Conservation (phyloP, 1,140 invertebrate genomes). For the Drosophila asahinai region DNA sequence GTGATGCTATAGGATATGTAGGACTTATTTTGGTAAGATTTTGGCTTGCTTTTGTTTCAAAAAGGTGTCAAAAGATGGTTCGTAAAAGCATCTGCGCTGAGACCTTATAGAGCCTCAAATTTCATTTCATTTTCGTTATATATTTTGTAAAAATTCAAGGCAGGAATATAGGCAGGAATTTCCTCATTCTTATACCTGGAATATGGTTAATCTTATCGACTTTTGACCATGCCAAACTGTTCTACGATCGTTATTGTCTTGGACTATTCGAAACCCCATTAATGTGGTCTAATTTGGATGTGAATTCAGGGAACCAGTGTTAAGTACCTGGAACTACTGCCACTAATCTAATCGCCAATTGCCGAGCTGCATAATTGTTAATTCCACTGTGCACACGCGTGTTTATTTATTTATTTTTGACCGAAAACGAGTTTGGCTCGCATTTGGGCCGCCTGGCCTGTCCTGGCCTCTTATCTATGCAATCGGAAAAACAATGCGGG, state of each 20-base stretch:
- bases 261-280: constrained; percentile 1
- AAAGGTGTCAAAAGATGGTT: neutral
- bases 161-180: no score
- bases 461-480: constrained; percentile 63
- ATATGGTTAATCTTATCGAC: neutral
- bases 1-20: neutral
- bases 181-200: neutral
- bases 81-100: no score
- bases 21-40: no score
- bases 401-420: constrained; percentile 5
- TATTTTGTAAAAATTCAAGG: no score
- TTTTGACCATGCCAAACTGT: neutral
- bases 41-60: neutral
- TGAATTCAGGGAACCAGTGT: neutral
- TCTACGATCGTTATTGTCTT: neutral
- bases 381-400: constrained; percentile 1
- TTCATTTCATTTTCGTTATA: no score
- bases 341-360: constrained; percentile 14
- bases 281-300: neutral
- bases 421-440: constrained; percentile 37
- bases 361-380: neutral
- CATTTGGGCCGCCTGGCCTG: constrained; percentile 26
- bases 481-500: constrained; percentile 50
- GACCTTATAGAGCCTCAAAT: no score
- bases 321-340: neutral